phyloP scores from a whole-genome alignment of 1,140 invertebrate species.

The Samia ricini region DNA sequence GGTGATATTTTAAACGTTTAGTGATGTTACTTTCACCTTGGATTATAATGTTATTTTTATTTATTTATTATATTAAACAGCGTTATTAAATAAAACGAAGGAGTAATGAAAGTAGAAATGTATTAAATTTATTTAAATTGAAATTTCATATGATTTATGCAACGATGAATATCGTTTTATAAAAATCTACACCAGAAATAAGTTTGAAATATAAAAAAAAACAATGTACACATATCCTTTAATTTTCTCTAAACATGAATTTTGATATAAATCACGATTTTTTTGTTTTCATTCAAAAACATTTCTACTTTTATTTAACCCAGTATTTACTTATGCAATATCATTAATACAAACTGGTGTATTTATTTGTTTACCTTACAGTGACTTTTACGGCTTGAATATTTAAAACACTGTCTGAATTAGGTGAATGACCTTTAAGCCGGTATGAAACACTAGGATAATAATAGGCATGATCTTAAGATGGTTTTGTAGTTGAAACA shows the following conservation, averaged over 20 bases:
- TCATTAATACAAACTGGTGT: constrained; percentile 49
- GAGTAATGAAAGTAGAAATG: neutral
- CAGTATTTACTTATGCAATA: neutral
- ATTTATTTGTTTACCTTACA: constrained; percentile 65
- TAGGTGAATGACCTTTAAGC: no score
- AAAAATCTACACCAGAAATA: no score
- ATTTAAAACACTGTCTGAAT: constrained; percentile 38
- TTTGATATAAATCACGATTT: neutral
- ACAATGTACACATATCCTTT: no score
- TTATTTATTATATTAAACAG: neutral
- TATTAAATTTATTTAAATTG: no score
- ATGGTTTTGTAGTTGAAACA: no score
- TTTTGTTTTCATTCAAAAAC: neutral
- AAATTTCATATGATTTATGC: no score
- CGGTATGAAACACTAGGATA: no score
- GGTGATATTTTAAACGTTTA: no score
- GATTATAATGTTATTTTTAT: neutral
- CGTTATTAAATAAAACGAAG: neutral
- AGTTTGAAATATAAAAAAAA: no score
- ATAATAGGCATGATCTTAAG: no score
- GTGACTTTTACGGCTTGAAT: constrained; percentile 42
- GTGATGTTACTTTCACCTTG: neutral
- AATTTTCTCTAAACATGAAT: no score
- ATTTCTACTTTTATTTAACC: neutral
- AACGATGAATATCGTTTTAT: neutral